Evolutionary conservation across 2,888 invertebrate species (phyloP), one percentile per base, ranked within the genome.

Genomic region (Colletes collaris): DNA sequence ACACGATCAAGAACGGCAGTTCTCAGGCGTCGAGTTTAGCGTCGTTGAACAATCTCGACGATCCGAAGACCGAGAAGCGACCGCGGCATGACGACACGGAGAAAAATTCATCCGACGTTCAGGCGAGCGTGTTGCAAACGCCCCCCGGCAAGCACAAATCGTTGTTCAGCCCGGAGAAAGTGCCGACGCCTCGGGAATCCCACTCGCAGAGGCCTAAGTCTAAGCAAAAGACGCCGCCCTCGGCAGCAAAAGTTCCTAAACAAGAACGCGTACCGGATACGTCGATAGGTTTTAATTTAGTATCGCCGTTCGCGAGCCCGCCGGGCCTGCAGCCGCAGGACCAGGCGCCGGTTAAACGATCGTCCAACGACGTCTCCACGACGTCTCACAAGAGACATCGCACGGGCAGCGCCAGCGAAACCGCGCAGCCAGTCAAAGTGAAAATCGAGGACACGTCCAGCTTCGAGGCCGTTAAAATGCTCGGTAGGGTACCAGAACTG

Each of bases 81-180:
- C 92, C 73, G 70, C 90, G 83, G 67, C 89, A 89, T n/a, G 89
- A 89, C 0, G 89, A 89, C 4, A n/a, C 50, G 2, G 69, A 82
- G 2, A 82, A 83, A 7, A 82, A 70, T 40, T 81, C 86, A 5
- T 67, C 79, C 10, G 86, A 86, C 2, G 40, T 79, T 73, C 79
- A 86, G 59, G 83, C 89, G 2, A 83, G 86, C 7, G 65, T 80
- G 3, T 75, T 85, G 55, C 59, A 90, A n/a, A 81, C 88, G 0
- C 89, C 89, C 13, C 88, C 82, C 3, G 69, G 52, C 1, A 88
- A 91, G 46, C 92, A 91, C 50, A 92, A 90, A 58, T 96, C 96
- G 13, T 89, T 96, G 49, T 96, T 96, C 90, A 96, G 96, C 3
- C 96, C 96, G 0, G 96, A 96, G 80, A 95, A 95, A 0, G 94